Evolutionary conservation across 1,140 invertebrate species (phyloP).

Genomic region (Nasonia longicornis): DNA sequence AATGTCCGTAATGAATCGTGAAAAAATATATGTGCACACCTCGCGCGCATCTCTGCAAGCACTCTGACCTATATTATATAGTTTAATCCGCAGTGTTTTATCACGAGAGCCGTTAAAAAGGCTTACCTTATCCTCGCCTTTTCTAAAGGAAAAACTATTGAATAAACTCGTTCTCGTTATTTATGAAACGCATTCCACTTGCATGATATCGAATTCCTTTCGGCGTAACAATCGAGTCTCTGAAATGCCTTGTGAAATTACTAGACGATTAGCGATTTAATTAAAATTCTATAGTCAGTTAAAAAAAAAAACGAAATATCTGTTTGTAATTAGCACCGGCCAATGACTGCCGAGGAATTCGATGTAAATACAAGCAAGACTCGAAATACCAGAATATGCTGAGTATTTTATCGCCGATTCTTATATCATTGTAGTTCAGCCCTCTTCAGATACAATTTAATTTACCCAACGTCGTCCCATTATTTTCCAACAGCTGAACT

Average conservation of each 20-base stretch:
- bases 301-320: not conserved
- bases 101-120: not conserved
- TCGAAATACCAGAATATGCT: no score
- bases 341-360: not conserved
- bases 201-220: conserved; percentile 27
- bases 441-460: not conserved
- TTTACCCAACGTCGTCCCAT: not conserved
- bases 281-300: conserved; percentile 19
- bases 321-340: not conserved
- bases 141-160: not conserved
- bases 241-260: not conserved
- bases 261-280: not conserved
- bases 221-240: not conserved
- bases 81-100: not conserved
- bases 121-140: not conserved
- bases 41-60: not conserved
- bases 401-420: no score
- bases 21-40: not conserved
- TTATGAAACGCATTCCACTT: not conserved
- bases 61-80: not conserved
- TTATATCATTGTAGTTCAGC: no score
- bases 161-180: not conserved
- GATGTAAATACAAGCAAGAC: not conserved
- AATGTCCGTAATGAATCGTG: not conserved
- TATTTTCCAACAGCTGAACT: not conserved